A percentile compares a stretch with the other conserved stretches of the same genome.
phyloP scores from a whole-genome alignment of 2,888 invertebrate species.

The Drosophila limbata region DNA sequence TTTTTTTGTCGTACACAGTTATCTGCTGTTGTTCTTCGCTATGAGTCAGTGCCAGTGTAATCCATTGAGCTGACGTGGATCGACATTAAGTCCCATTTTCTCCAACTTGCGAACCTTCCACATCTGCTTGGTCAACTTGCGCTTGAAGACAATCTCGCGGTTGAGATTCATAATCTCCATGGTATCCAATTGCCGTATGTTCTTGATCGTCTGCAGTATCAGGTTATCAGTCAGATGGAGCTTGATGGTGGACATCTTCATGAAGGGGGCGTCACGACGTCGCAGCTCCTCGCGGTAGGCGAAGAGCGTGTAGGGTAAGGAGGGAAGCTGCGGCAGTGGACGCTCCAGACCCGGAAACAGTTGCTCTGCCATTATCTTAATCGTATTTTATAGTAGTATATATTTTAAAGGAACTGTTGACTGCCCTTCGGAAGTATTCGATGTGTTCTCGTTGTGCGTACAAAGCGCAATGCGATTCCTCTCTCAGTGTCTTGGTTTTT shows the following conservation, averaged over 20 bases:
- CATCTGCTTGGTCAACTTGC: conserved; percentile 64
- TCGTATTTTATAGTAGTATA: too few species aligned
- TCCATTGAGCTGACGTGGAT: conserved; percentile 62
- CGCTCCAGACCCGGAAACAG: conserved; percentile 66
- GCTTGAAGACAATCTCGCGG: conserved; percentile 71
- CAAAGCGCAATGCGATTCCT: conserved; percentile 35
- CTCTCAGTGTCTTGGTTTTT: conserved; percentile 42
- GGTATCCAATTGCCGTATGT: conserved; percentile 65
- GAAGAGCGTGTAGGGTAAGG: conserved; percentile 66
- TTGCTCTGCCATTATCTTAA: conserved; percentile 58
- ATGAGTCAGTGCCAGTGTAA: conserved; percentile 48
- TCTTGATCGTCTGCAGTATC: conserved; percentile 71
- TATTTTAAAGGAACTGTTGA: conserved; percentile 19
- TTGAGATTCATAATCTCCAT: conserved; percentile 71
- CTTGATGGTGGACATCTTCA: conserved; percentile 76
- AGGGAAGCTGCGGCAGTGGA: conserved; percentile 67
- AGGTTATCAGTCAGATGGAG: conserved; percentile 70
- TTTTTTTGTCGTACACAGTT: conserved; percentile 21
- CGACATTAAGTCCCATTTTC: conserved; percentile 63
- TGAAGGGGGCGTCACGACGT: conserved; percentile 64
- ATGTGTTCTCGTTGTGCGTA: conserved; percentile 34
- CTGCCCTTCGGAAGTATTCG: background rate
- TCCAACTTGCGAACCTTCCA: conserved; percentile 67
- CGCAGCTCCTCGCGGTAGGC: conserved; percentile 72
- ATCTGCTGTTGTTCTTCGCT: conserved; percentile 17